These are phyloP conservation scores for Campopleginae sp. DNA, from an alignment of 2,888 invertebrate species.

Conservation along the genomic window DNA sequence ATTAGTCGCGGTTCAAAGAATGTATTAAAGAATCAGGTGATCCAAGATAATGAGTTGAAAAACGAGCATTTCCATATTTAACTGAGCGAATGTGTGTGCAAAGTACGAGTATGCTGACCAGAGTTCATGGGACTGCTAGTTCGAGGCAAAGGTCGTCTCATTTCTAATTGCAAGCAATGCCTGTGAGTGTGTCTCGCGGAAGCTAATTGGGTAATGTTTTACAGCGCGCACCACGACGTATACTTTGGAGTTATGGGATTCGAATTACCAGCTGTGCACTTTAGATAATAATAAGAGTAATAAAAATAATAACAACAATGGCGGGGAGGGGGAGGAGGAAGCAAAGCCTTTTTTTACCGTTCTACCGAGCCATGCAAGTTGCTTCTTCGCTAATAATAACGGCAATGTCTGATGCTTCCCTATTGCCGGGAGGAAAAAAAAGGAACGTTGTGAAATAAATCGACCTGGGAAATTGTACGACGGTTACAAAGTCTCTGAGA, in stretches of 20 bases:
- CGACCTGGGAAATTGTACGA: conserved; percentile 19
- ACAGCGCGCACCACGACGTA: conserved; percentile 6
- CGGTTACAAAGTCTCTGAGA: not conserved
- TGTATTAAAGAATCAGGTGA: not conserved
- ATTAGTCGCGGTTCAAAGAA: not conserved
- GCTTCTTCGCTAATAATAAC: conserved; percentile 49
- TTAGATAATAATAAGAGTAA: conserved; percentile 39
- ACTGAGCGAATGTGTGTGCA: conserved; percentile 11
- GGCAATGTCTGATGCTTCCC: conserved; percentile 29
- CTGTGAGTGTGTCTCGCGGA: conserved; percentile 24
- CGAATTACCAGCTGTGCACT: conserved; percentile 16
- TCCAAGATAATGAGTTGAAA: not conserved
- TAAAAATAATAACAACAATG: conserved; percentile 25
- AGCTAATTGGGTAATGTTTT: conserved; percentile 58
- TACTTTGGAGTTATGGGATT: conserved; percentile 36
- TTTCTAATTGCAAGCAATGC: conserved; percentile 56
- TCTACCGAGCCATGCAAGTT: conserved; percentile 14
- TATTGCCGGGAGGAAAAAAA: conserved; percentile 15
- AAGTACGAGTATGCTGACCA: not conserved
- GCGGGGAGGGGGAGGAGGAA: not conserved
- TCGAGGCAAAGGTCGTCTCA: conserved; percentile 54
- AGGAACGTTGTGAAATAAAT: conserved; percentile 37
- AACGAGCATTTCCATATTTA: not conserved
- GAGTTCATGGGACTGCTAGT: conserved; percentile 7
- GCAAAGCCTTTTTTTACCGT: conserved; percentile 44